Evolutionary conservation across 2,888 invertebrate genomes (phyloP).

Genomic region (Schrankia costaestrigalis): DNA sequence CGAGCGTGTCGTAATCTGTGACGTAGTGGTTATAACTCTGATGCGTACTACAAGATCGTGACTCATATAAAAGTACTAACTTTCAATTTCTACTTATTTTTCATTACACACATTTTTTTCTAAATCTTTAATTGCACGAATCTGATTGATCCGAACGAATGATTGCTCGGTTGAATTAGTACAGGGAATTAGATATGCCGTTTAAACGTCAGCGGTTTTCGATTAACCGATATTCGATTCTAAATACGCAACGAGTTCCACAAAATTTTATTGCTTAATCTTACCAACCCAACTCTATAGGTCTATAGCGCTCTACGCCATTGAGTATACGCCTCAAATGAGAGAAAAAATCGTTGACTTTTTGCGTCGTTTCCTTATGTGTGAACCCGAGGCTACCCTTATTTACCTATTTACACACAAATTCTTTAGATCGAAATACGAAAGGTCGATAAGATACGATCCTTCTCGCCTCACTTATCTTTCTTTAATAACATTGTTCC

Average conservation of each 20-base stretch:
- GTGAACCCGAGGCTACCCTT: constrained; percentile 18
- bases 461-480: constrained; percentile 51
- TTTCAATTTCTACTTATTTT: constrained; percentile 56
- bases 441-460: constrained; percentile 37
- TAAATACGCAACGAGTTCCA: constrained; percentile 19
- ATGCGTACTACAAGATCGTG: constrained; percentile 58
- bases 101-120: constrained; percentile 20
- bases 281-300: neutral
- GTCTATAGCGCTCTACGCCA: neutral
- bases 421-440: constrained; percentile 38
- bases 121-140: constrained; percentile 23
- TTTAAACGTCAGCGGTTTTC: constrained; percentile 26
- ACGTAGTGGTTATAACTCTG: constrained; percentile 58
- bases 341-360: constrained; percentile 11
- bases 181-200: constrained; percentile 23
- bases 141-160: constrained; percentile 16
- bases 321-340: constrained; percentile 4
- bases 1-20: constrained; percentile 72
- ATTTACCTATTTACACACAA: constrained; percentile 32
- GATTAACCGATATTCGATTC: constrained; percentile 19
- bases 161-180: constrained; percentile 19
- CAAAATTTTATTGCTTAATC: constrained; percentile 29
- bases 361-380: constrained; percentile 13
- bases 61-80: constrained; percentile 57
- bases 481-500: constrained; percentile 69